Evolutionary conservation across 2,113 vertebrate species (phyloP), one percentile per base, ranked within the genome.

Genomic region (Felis chaus): DNA sequence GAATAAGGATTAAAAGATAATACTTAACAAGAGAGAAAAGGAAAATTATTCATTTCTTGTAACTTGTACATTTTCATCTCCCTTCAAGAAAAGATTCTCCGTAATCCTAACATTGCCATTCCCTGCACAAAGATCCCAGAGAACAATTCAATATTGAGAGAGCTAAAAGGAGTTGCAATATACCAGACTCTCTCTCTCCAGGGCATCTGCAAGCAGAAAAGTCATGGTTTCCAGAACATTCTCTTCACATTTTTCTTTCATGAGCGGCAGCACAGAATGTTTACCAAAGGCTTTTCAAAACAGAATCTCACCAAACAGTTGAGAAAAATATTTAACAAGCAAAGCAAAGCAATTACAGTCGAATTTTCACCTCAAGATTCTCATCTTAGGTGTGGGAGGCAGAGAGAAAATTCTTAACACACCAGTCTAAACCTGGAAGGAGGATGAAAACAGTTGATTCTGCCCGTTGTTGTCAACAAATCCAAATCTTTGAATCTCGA

Each of bases 281-380:
- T 95, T 96, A 91, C 92, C 27, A 90, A 90, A 96, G 53, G 71
- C 83, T 96, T 96, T 96, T 48, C 94, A 96, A 97, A 88, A 84
- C 39, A 83, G 68, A 90, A 93, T 82, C 90, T 92, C 95, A 95
- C 83, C 91, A 78, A 83, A 95, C 41, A 95, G 63, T n/a, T 96
- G 84, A 92, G 94, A 91, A 81, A 97, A 93, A 91, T 94, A 90
- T 93, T 97, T 96, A 98, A 94, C 95, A 91, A 95, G 95, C 23
- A 63, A 93, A 84, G 95, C 50, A 85, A 97, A 91, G 94, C 95
- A 95, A 96, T 96, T 94, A 95, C 29, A 96, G 90, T 95, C 76
- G 82, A 91, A 97, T 98, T 98, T 97, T 95, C 96, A 97, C 94
- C 90, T 96, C 3, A 9, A 85, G 79, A 97, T 96, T 96, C 71